A percentile compares a stretch with the other conserved stretches of the same genome.
phyloP scores from a whole-genome alignment of 2,113 vertebrate genomes.

The Oreochromis niloticus region DNA sequence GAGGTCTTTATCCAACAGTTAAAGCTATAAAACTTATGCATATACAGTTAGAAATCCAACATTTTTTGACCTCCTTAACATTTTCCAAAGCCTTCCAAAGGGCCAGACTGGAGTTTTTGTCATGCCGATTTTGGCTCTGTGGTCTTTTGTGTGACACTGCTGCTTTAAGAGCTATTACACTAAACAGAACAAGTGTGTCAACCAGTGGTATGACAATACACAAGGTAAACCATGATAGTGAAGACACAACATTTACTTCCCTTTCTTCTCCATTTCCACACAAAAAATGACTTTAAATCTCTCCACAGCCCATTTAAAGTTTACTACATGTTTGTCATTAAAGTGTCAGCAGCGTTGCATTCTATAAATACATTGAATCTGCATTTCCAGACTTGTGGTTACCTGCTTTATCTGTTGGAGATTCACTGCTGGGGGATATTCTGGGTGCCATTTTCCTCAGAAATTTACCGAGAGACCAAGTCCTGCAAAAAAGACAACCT shows the following conservation, averaged over 20 bases:
- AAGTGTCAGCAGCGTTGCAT: background rate
- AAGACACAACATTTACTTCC: background rate
- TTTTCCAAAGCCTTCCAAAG: background rate
- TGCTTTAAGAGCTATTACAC: background rate
- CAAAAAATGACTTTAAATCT: background rate
- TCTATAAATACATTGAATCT: background rate
- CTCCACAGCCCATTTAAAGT: background rate
- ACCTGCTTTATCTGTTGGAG: conserved; percentile 28
- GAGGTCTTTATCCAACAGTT: background rate
- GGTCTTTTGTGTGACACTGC: background rate
- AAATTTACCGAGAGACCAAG: conserved; percentile 57
- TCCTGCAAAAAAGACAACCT: conserved; percentile 28
- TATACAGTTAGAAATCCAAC: background rate
- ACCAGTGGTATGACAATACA: background rate
- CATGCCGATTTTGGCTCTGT: background rate
- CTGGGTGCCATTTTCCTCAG: conserved; percentile 50
- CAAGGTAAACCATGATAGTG: background rate
- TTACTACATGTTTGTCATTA: background rate
- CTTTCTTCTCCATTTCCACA: background rate
- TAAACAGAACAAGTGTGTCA: background rate
- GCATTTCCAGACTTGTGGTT: background rate
- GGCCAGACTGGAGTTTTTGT: background rate
- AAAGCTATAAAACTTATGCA: background rate
- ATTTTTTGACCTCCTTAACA: background rate
- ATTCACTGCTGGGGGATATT: background rate